phyloP scores from a whole-genome alignment of 1,140 invertebrate genomes.

The Copidosoma floridanum region DNA sequence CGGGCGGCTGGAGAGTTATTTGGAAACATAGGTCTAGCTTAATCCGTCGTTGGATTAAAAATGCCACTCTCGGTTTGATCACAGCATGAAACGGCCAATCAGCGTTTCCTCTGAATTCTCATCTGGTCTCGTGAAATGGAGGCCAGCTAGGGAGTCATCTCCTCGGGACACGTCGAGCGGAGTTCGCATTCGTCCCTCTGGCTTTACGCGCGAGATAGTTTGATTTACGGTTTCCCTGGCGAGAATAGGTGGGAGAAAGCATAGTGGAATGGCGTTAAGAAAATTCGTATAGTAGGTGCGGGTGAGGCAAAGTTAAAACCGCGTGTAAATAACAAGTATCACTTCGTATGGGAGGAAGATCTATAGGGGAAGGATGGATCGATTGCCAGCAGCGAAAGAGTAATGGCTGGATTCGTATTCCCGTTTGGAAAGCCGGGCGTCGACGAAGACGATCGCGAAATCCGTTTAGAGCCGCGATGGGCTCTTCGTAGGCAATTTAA shows the following conservation, averaged over 20 bases:
- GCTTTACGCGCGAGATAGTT: background rate
- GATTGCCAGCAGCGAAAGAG: constrained; percentile 3
- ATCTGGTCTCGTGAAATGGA: too few relatives aligned
- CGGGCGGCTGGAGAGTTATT: too few relatives aligned
- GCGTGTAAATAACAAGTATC: too few relatives aligned
- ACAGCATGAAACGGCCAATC: too few relatives aligned
- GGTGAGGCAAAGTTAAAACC: constrained; percentile 33
- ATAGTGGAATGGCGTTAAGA: constrained; percentile 4
- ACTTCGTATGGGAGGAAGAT: too few relatives aligned
- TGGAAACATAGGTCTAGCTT: too few relatives aligned
- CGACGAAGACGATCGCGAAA: constrained; percentile 1
- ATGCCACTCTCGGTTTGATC: too few relatives aligned
- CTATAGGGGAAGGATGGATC: constrained; percentile 25
- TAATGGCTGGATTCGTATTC: constrained; percentile 13
- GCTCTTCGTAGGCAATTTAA: constrained; percentile 2
- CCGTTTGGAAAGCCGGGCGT: too few relatives aligned
- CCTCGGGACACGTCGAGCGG: background rate
- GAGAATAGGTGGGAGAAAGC: background rate
- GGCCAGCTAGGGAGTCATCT: background rate
- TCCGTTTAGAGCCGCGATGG: constrained; percentile 9
- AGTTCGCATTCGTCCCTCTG: constrained; percentile 3
- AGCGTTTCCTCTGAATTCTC: too few relatives aligned
- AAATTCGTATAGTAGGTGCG: constrained; percentile 9
- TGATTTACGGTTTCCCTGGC: background rate
- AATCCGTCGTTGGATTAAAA: too few relatives aligned